Conservation (phyloP, 2,888 invertebrate species). For the Ormia ochracea region DNA sequence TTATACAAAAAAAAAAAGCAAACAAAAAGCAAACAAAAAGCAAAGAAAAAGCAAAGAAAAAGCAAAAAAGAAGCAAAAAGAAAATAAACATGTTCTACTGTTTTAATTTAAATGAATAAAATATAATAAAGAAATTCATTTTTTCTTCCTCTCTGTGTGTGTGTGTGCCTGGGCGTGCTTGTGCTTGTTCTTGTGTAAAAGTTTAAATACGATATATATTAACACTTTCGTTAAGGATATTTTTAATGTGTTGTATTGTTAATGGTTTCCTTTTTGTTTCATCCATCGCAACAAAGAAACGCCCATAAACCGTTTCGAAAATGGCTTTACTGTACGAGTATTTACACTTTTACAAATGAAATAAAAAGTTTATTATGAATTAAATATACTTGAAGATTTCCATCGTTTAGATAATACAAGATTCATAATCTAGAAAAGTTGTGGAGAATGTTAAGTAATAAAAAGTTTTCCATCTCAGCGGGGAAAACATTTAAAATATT, state of each 20-base stretch:
- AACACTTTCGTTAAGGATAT: constrained; percentile 46
- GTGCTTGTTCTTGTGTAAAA: constrained; percentile 17
- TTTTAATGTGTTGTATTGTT: constrained; percentile 39
- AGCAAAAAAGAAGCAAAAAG: too few species aligned
- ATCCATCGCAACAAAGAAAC: background rate
- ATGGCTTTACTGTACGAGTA: background rate
- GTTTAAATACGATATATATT: constrained; percentile 37
- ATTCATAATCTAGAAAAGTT: background rate
- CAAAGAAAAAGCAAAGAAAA: too few species aligned
- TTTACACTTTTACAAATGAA: background rate
- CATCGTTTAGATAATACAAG: background rate
- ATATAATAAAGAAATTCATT: background rate
- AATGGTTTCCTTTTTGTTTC: constrained; percentile 24
- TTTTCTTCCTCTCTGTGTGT: background rate
- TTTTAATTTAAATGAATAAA: constrained; percentile 36
- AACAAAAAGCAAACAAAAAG: too few species aligned
- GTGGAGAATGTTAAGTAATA: background rate
- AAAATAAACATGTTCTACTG: background rate
- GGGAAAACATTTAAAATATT: background rate
- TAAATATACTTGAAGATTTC: constrained; percentile 7
- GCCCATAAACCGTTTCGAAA: background rate
- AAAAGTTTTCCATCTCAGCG: background rate
- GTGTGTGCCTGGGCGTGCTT: background rate
- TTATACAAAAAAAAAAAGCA: too few species aligned
- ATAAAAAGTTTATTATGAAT: constrained; percentile 20